phyloP scores from a whole-genome alignment of 92 coral and sea anemone genomes.

The Muricea muricata region DNA sequence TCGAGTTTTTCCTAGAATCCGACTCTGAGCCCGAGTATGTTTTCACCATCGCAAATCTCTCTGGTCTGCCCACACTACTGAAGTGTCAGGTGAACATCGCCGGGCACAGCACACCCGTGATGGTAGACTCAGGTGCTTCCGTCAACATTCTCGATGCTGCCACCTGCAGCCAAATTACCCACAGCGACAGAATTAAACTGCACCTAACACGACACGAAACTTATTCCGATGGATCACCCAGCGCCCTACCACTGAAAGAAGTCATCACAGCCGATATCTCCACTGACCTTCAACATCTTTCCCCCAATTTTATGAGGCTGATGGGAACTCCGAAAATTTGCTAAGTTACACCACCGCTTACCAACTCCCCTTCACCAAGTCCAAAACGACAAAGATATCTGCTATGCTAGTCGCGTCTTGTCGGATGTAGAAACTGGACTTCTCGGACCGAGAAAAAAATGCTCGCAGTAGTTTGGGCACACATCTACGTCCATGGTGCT shows the following conservation, averaged over 20 bases:
- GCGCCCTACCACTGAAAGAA: conserved; percentile 5
- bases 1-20: too few species aligned
- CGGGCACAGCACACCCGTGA: conserved; percentile 19
- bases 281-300: neutral
- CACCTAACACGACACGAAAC: neutral
- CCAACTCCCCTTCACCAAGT: conserved; percentile 6
- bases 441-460: conserved; percentile 66
- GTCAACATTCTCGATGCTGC: neutral
- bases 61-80: neutral
- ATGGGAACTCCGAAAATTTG: conserved; percentile 1
- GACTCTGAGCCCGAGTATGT: neutral
- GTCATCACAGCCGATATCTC: neutral
- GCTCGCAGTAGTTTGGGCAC: conserved; percentile 77
- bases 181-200: neutral
- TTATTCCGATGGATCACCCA: conserved; percentile 17
- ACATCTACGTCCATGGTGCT: conserved; percentile 66
- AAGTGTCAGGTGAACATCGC: conserved; percentile 14
- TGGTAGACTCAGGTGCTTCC: neutral
- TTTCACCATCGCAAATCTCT: conserved; percentile 19
- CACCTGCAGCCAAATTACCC: neutral
- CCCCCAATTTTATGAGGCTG: neutral
- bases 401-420: conserved; percentile 71
- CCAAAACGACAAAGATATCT: conserved; percentile 55
- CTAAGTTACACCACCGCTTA: conserved; percentile 7
- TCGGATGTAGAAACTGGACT: conserved; percentile 59